Evolutionary conservation across 2,888 invertebrate species (phyloP), one percentile per base, ranked within the genome.

Genomic region (Plagodis dolabraria): DNA sequence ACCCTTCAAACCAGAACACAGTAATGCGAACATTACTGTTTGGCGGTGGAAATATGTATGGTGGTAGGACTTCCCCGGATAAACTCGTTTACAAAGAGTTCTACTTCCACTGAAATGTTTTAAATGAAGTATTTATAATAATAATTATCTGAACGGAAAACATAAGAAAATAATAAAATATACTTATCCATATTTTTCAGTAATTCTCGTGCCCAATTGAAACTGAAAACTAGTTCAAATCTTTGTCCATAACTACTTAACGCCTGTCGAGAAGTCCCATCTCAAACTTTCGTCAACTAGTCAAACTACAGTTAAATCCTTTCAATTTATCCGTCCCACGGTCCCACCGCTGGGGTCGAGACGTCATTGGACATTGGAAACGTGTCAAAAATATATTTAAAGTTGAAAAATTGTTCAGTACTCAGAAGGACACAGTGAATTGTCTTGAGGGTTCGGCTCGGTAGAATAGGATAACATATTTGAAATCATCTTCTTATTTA

Each of bases 231-330:
- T 47, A 11, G 8, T 46, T 53, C 40, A 52, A 62, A 59, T 57
- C 46, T 42, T 38, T 51, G 57, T 63, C 57, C 63, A 53, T 57
- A 69, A 68, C 67, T 69, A 69, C 69, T 71, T 69, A 67, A 47
- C 54, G 56, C 47, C 36, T 64, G 65, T 65, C 64, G 67, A 53
- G 55, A 0, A 53, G 61, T 61, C 53, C 52, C 36, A 58, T 53
- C 47, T 60, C 11, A 33, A 63, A 64, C 53, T 62, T 63, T 50
- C 56, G 46, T 44, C 45, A 64, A 68, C 77, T 64, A 71, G 74
- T 81, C 76, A 68, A 79, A 80, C 70, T 77, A 77, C 72, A 71
- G 76, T 80, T 82, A 74, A 83, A 83, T 74, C 83, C 83, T 82
- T 84, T 83, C 76, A 72, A 74, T 75, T 73, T 76, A 72, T 72